Conservation (phyloP, 2,888 invertebrate genomes). For the Acronicta alni region DNA sequence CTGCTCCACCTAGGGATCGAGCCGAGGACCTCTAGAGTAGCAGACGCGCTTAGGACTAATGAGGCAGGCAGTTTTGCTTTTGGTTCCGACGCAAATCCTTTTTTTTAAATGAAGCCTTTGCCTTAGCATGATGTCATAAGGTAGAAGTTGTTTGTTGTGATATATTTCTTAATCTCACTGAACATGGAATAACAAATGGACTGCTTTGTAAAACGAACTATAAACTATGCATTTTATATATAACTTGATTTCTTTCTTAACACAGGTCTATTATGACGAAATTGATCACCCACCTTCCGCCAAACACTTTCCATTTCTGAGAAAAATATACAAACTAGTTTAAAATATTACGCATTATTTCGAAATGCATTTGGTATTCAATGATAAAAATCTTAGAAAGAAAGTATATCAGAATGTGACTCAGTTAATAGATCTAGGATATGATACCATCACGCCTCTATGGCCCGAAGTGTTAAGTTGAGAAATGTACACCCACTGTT, state of each 20-base stretch:
- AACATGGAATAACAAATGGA: neutral
- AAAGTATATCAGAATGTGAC: slow-evolving; percentile 17
- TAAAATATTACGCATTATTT: slow-evolving; percentile 24
- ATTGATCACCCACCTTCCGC: slow-evolving; percentile 19
- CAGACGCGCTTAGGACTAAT: no score
- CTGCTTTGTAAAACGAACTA: neutral
- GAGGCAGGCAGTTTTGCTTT: no score
- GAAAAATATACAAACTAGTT: slow-evolving; percentile 37
- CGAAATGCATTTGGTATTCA: slow-evolving; percentile 15
- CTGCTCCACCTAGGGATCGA: no score
- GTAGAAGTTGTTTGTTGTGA: no score
- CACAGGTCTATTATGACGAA: slow-evolving; percentile 12
- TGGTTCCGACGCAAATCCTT: no score
- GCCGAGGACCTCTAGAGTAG: no score
- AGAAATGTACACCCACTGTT: no score
- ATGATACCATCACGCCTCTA: no score
- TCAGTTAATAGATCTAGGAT: neutral
- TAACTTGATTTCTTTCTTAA: slow-evolving; percentile 1
- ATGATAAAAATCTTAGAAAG: slow-evolving; percentile 25
- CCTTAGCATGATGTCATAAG: no score
- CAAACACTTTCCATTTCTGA: slow-evolving; percentile 38
- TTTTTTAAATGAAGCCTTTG: no score
- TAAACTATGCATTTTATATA: neutral
- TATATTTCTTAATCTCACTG: no score
- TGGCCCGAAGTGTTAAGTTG: no score